These are phyloP conservation scores for Epizoanthus ramosus DNA, from an alignment of 92 coral and sea anemone genomes.

Conservation along the genomic window DNA sequence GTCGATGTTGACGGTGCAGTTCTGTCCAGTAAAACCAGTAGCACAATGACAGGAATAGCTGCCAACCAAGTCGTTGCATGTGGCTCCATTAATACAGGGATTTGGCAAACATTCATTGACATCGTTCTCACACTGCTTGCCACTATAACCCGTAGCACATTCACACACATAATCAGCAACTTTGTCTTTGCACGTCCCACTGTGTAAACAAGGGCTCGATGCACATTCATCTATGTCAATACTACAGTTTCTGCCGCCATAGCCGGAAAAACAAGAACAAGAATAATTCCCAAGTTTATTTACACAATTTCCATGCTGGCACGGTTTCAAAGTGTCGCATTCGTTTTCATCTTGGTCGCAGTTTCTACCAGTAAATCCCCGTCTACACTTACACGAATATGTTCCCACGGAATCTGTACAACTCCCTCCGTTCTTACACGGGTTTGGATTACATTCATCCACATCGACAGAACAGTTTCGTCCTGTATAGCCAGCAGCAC, in stretches of 20 bases:
- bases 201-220: slow-evolving; percentile 50
- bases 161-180: slow-evolving; percentile 44
- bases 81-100: slow-evolving; percentile 67
- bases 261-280: slow-evolving; percentile 60
- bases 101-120: slow-evolving; percentile 56
- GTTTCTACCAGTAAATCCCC: slow-evolving; percentile 60
- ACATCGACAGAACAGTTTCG: slow-evolving; percentile 56
- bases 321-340: slow-evolving; percentile 62
- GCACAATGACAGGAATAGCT: slow-evolving; percentile 48
- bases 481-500: slow-evolving; percentile 65
- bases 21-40: slow-evolving; percentile 49
- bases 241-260: slow-evolving; percentile 55
- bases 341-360: slow-evolving; percentile 57
- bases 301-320: slow-evolving; percentile 56
- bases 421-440: slow-evolving; percentile 63
- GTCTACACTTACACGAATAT: slow-evolving; percentile 57
- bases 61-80: slow-evolving; percentile 50
- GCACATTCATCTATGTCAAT: slow-evolving; percentile 59
- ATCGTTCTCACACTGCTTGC: slow-evolving; percentile 28
- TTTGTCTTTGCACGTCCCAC: slow-evolving; percentile 51
- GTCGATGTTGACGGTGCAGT: slow-evolving; percentile 52
- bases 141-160: slow-evolving; percentile 51
- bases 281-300: slow-evolving; percentile 48
- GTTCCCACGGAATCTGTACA: slow-evolving; percentile 57
- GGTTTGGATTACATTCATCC: slow-evolving; percentile 68